Evolutionary conservation across 2,888 invertebrate genomes (phyloP).

Genomic region (Mamestra brassicae): DNA sequence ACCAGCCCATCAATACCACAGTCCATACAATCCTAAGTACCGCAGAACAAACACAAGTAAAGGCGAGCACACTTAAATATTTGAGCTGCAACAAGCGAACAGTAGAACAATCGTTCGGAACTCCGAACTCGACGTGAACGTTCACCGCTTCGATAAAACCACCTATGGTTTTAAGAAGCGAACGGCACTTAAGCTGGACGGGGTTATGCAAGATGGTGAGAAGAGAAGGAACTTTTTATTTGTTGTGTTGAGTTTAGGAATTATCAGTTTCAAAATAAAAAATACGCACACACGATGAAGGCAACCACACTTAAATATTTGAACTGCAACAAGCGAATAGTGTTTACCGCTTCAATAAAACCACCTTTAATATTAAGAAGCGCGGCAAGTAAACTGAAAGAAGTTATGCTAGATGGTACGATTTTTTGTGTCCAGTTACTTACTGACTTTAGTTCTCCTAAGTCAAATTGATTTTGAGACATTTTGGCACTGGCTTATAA

Average conservation of each 20-base stretch:
- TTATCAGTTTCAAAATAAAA: no score
- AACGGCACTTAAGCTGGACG: conserved; percentile 84
- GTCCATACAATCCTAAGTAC: conserved; percentile 36
- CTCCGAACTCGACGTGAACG: conserved; percentile 74
- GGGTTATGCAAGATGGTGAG: conserved; percentile 64
- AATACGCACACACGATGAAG: conserved; percentile 19
- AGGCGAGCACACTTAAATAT: conserved; percentile 67
- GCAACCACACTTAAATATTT: conserved; percentile 66
- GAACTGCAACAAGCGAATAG: conserved; percentile 77
- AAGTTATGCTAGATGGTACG: conserved; percentile 23
- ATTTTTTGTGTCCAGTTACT: neutral
- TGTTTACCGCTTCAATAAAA: conserved; percentile 82
- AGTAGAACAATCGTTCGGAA: conserved; percentile 66
- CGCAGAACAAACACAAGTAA: conserved; percentile 30
- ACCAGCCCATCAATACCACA: conserved; percentile 36
- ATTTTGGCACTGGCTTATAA: no score
- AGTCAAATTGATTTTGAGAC: no score
- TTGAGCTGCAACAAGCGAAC: conserved; percentile 77
- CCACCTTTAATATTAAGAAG: conserved; percentile 89
- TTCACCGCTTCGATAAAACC: conserved; percentile 85
- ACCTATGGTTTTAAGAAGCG: conserved; percentile 88
- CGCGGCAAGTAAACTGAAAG: conserved; percentile 82
- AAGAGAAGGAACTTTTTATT: neutral
- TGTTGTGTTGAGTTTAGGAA: neutral
- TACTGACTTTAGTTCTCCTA: no score